A percentile compares a stretch with the other conserved stretches of the same genome.
Conservation (phyloP, 2,113 vertebrate genomes). For the Azemiops feae region DNA sequence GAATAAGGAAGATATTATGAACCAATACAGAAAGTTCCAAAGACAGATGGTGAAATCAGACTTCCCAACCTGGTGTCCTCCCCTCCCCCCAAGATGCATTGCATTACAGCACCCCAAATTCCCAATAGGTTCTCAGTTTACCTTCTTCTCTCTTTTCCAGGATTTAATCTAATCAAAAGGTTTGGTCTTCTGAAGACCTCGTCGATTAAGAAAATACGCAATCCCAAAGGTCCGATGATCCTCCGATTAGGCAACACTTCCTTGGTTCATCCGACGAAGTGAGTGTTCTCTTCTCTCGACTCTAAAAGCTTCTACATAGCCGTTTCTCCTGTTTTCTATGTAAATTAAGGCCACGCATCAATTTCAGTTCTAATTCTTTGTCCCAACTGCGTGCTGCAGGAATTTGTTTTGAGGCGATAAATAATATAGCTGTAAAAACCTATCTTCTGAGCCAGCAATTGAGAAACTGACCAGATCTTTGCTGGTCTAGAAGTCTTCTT, state of each 20-base stretch:
- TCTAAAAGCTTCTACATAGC: not conserved
- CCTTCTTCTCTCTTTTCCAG: slow-evolving; percentile 57
- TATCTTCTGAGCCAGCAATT: not conserved
- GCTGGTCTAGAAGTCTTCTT: not conserved
- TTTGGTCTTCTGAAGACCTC: slow-evolving; percentile 85
- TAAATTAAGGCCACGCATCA: not conserved
- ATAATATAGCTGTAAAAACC: not conserved
- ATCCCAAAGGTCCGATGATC: slow-evolving; percentile 78
- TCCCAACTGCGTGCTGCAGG: not conserved
- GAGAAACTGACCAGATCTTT: not conserved
- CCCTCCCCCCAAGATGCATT: not conserved
- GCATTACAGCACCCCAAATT: not conserved
- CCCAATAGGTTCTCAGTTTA: not conserved
- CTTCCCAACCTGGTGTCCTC: not conserved
- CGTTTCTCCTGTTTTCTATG: not conserved
- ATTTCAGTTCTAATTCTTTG: not conserved
- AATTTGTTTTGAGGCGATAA: not conserved
- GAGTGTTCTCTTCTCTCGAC: slow-evolving; percentile 50
- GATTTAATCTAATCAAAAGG: slow-evolving; percentile 88
- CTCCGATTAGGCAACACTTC: slow-evolving; percentile 82
- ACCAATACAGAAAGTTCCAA: not conserved
- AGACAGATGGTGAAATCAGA: not conserved
- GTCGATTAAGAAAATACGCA: slow-evolving; percentile 88
- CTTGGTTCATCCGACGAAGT: slow-evolving; percentile 83
- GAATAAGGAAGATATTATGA: not conserved